Evolutionary conservation across 1,140 invertebrate species (phyloP).

Genomic region (Goniozus legneri): DNA sequence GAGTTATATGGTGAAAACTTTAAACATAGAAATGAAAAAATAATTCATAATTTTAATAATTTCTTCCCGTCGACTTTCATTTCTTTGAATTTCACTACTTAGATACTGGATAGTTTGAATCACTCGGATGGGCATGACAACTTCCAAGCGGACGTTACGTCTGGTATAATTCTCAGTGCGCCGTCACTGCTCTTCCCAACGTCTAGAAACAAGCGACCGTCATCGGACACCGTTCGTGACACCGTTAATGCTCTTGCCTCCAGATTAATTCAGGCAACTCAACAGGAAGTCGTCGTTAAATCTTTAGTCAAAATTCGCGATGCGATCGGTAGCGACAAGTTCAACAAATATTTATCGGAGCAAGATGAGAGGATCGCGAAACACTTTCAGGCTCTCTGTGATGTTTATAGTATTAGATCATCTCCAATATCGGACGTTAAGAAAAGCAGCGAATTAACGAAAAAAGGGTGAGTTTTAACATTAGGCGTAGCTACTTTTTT

Average conservation of each 20-base stretch:
- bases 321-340: conserved; percentile 61
- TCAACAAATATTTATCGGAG: conserved; percentile 54
- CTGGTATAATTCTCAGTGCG: conserved; percentile 65
- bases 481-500: no score
- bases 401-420: conserved; percentile 60
- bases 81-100: not conserved
- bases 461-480: no score
- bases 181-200: conserved; percentile 61
- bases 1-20: no score
- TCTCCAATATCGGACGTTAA: conserved; percentile 5
- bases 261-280: conserved; percentile 63
- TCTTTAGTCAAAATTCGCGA: conserved; percentile 66
- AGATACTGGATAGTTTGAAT: conserved; percentile 61
- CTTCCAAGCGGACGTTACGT: conserved; percentile 61
- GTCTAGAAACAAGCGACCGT: conserved; percentile 33
- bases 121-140: conserved; percentile 56
- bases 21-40: no score
- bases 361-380: conserved; percentile 57
- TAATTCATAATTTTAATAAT: no score
- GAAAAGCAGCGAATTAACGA: no score
- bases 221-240: conserved; percentile 45
- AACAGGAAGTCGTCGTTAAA: conserved; percentile 66
- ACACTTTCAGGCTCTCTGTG: conserved; percentile 66
- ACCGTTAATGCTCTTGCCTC: conserved; percentile 61
- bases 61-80: no score